Evolutionary conservation across 1,140 invertebrate species (phyloP), one percentile per base, ranked within the genome.

Genomic region (Achroia grisella): DNA sequence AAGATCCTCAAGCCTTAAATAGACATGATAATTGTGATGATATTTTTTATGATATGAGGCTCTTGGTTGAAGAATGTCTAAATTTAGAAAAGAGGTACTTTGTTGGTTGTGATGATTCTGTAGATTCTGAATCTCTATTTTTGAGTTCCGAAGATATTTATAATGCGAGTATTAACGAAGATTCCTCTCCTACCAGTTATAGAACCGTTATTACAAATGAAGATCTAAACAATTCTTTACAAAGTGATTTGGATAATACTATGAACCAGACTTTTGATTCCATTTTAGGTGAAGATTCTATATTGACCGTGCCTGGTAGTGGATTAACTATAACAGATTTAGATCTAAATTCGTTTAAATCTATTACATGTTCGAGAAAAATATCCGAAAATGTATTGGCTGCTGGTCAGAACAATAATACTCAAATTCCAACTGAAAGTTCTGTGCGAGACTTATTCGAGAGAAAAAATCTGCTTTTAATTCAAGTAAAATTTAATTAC

Each of bases 361-460:
- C 75, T 23, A 39, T 64, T 4, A 55, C 64, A 13, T 71, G 69
- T 17, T 39, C 43, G 0, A 55, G 74, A 9, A 75, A 65, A 51
- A 52, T 53, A 45, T 77, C 79, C 0, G 75, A 79, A 48, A 75
- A 68, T 49, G 72, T 64, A 49, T 58, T 65, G 40, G 61, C 66
- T 11, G 59, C 70, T 12, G 72, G 47, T 48, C 64, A 70, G 49
- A 35, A 62, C 4, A 52, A 49, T 11, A 56, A 30, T 39, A 44
- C 50, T 34, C 29, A 54, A 39, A 31, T 44, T 40, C 47, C 52
- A 15, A 44, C 55, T 13, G 13, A 34, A 9, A 35, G 23, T 34
- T 75, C 72, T 11, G 51, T 78, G 9, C 50, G 44, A 31, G 66
- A 74, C 40, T 53, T 80, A 53, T 76, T 71, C 63, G 76, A 80